Base-by-base conservation (phyloP, 2,888 invertebrate genomes). In the Pristionchus maxplancki region DNA sequence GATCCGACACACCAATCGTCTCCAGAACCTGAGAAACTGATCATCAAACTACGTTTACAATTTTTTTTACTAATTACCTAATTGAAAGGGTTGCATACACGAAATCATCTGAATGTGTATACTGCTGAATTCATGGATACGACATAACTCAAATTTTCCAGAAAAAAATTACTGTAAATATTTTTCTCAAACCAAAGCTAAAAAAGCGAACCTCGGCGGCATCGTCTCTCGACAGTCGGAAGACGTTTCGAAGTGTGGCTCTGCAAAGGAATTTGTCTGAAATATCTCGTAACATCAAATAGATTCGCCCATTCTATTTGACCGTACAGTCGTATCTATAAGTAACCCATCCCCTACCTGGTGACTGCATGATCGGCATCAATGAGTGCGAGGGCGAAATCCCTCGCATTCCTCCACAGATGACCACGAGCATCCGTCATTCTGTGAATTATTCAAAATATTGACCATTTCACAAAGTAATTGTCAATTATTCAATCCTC, bases 401-500 rank as follows among this genome's bases (percentile, higher is more conserved):
- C 88, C 50, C 88, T 50, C 48, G 88, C 88, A 9, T 53, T 37
- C 40, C 88, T 88, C 88, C 88, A 88, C 62, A 88, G 62, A n/a
- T 31, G 78, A 40, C 58, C 81, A 24, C 88, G 37, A 0, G 53
- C 34, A 37, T 88, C 88, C 24, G 58, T 81, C 88, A 88, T 81
- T 81, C 78, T 53, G 31, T 9, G 11, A 11, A 58, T 58, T 58
- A 8, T 20, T 58, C n/a, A 3, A 24, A 9, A 24, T 58, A 58
- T 58, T 2, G 20, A 58, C 3, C n/a, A 58, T 58, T 58, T n/a
- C 58, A n/a, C 58, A 4, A 58, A 58, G 24, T n/a, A 5, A 58
- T 53, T 53, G 20, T 20, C 1, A 20, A 24, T 5, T 20, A 1
- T 6, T 20, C 53, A 17, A 17, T 20, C 3, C 20, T 6, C 20